Evolutionary conservation across 2,888 invertebrate genomes (phyloP), one percentile per base, ranked within the genome.

Genomic region (Cerastoderma edule): DNA sequence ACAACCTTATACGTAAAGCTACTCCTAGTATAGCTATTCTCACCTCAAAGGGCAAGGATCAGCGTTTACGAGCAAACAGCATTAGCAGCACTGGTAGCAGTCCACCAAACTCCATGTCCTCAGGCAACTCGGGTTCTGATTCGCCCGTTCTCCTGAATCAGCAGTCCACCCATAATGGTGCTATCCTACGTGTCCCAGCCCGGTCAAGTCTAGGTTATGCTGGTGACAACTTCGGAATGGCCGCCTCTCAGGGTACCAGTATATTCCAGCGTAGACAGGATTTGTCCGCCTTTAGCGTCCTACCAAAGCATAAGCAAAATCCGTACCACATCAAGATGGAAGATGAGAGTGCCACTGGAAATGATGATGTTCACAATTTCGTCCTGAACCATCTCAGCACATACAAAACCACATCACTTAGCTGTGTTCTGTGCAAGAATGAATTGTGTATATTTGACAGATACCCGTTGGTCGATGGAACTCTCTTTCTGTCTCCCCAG

Each of bases 261-360:
- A 97, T 99, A 89, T 99, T 99, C 94, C 96, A 96, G 54, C 95
- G 97, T 89, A 96, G 99, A 87, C 94, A 96, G 93, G 98, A 98
- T 94, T 97, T 98, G 95, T 97, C 97, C 90, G 97, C 97, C 69
- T 92, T 93, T 81, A 89, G 85, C 71, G 82, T 87, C 88, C 95
- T 99, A 91, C 99, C 99, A 87, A 96, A 96, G 93, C 96, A 97
- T 93, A 98, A 98, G 94, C 96, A 98, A 93, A 99, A 99, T 95
- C 98, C 98, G 91, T 99, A 98, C 95, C 98, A 99, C 95, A 98
- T 99, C 93, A 99, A 99, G 97, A 98, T 99, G 95, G 99, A 99
- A 94, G 99, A 99, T 92, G 99, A 99, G 93, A 98, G 98, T 83
- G 97, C 98, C 93, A 98, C 98, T 93, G 99, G 99, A 89, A 99